These are phyloP conservation scores for Dryomyza anilis DNA, from an alignment of 2,888 invertebrate species.

Conservation along the genomic window DNA sequence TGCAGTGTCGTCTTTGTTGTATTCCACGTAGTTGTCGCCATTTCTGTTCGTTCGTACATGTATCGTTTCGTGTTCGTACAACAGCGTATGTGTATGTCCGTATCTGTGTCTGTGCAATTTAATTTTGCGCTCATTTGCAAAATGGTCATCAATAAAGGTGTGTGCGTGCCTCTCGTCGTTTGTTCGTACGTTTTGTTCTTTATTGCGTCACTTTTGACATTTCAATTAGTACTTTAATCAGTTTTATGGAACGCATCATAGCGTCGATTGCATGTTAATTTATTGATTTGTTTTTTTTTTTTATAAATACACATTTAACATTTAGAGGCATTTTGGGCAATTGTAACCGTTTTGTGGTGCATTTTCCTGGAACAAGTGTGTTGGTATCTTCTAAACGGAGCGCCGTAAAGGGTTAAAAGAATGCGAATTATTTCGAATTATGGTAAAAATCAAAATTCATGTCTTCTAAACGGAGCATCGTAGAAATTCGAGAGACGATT, in stretches of 20 bases:
- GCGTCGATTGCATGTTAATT: no score
- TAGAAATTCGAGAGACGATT: no score
- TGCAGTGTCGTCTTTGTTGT: constrained; percentile 28
- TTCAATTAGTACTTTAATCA: constrained; percentile 40
- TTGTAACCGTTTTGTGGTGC: no score
- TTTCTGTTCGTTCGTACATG: background rate
- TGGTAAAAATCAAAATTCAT: no score
- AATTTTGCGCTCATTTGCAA: constrained; percentile 27
- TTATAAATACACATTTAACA: no score
- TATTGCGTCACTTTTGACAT: constrained; percentile 38
- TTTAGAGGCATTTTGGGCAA: no score
- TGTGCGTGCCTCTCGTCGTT: background rate
- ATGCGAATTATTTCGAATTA: no score
- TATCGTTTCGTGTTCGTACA: background rate
- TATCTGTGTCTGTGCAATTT: constrained; percentile 32
- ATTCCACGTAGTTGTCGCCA: constrained; percentile 24
- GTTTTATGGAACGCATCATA: constrained; percentile 36
- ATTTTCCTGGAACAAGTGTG: no score
- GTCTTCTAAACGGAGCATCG: no score
- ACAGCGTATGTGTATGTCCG: constrained; percentile 18
- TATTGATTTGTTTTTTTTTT: no score
- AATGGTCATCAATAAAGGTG: constrained; percentile 16
- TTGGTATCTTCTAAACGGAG: no score
- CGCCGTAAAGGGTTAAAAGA: no score
- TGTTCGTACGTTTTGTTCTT: background rate